phyloP scores from a whole-genome alignment of 2,888 invertebrate genomes.

The Tachina grossa region DNA sequence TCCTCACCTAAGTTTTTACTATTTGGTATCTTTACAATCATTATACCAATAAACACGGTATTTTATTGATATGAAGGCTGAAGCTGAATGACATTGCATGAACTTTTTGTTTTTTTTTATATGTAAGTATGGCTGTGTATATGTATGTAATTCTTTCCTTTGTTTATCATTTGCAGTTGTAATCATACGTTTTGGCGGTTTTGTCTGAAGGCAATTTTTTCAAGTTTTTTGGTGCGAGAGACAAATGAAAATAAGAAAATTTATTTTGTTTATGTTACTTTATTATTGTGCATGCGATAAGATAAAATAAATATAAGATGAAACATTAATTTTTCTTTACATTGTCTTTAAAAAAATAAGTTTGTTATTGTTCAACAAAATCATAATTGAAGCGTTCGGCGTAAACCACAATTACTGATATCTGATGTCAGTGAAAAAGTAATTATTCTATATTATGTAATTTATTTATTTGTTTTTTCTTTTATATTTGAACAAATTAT shows the following conservation, averaged over 20 bases:
- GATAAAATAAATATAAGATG: constrained; percentile 74
- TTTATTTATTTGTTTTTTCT: too few species aligned
- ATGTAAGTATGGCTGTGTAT: too few species aligned
- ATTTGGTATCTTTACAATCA: constrained; percentile 13
- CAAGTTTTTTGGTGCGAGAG: constrained; percentile 72
- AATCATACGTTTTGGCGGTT: constrained; percentile 50
- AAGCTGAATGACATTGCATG: constrained; percentile 69
- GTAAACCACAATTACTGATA: constrained; percentile 1
- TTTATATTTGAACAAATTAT: too few species aligned
- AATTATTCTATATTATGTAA: too few species aligned
- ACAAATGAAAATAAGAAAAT: constrained; percentile 82
- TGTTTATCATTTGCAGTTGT: constrained; percentile 32
- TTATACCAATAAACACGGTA: constrained; percentile 29
- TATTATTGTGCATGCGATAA: constrained; percentile 79
- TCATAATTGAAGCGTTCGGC: neutral
- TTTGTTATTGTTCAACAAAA: neutral
- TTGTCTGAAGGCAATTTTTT: constrained; percentile 73
- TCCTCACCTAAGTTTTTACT: constrained; percentile 18
- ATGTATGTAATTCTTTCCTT: neutral
- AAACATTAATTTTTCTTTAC: constrained; percentile 73
- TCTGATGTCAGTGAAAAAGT: too few species aligned
- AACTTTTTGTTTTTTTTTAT: constrained; percentile 42
- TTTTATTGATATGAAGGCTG: constrained; percentile 60
- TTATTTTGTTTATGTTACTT: constrained; percentile 74
- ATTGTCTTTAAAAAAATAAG: neutral